A percentile compares a stretch with the other conserved stretches of the same genome.
phyloP scores from a whole-genome alignment of 2,888 invertebrate species.

The Anthophora plumipes region DNA sequence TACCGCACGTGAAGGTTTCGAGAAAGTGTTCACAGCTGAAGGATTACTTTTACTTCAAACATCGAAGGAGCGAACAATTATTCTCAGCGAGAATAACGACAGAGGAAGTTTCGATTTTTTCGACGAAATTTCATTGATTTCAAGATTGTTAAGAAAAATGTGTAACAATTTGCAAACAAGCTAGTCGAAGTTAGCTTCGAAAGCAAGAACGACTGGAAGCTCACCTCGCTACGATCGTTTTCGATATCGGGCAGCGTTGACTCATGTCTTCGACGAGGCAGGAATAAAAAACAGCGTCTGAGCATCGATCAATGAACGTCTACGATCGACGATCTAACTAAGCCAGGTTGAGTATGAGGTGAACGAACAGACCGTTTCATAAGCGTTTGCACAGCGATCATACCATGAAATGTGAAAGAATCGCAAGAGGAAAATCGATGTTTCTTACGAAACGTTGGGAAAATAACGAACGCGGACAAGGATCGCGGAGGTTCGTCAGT shows the following conservation, averaged over 20 bases:
- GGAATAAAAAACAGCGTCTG: slow-evolving; percentile 38
- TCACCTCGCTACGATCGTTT: slow-evolving; percentile 19
- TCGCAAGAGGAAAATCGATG: not conserved
- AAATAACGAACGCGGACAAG: too few relatives aligned
- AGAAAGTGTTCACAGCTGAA: not conserved
- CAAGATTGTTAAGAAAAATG: not conserved
- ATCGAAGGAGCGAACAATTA: too few relatives aligned
- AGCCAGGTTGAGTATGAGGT: slow-evolving; percentile 32
- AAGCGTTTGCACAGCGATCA: not conserved
- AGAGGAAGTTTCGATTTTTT: not conserved
- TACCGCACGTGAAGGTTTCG: not conserved
- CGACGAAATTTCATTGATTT: not conserved
- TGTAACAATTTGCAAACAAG: not conserved
- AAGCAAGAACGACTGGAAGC: slow-evolving; percentile 4
- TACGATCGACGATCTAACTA: slow-evolving; percentile 33
- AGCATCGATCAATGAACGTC: slow-evolving; percentile 46
- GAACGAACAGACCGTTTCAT: slow-evolving; percentile 40
- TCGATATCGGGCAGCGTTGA: slow-evolving; percentile 40
- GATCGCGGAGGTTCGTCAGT: not conserved
- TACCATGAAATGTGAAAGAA: not conserved
- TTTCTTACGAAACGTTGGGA: too few relatives aligned
- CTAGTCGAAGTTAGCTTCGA: not conserved
- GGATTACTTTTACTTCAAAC: too few relatives aligned
- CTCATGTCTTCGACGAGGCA: slow-evolving; percentile 32
- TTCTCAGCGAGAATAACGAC: too few relatives aligned